Base-by-base conservation (phyloP, 2,797 vertebrate genomes). In the Nannoperca australis region DNA sequence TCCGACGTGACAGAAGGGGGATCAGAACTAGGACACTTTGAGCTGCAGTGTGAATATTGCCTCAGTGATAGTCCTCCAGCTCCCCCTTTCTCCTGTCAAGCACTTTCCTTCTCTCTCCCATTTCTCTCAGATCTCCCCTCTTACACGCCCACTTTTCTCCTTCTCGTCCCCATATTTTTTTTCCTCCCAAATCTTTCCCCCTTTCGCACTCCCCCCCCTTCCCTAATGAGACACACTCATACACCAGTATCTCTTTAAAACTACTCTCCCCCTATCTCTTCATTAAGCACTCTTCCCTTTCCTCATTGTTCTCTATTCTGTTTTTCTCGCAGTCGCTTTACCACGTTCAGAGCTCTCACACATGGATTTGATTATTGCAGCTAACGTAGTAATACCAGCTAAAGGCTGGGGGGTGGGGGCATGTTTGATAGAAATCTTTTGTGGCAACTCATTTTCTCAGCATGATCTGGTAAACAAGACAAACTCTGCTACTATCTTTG, bases 301-400 rank as follows among this genome's bases (percentile, higher is more conserved):
- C 42, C 74, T 79, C 78, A 70, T 82, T 88, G 78, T 88, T 75
- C 79, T 82, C 78, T 38, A 63, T 85, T 47, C 66, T 83, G 61
- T 82, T 84, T 83, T 78, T 51, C 79, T 67, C 50, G 40, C 59
- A 58, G 27, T 71, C 78, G 79, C 72, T 79, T 86, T 79, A 47
- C 71, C 65, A 83, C 49, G 80, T 70, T 83, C 75, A 77, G 77
- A 84, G 77, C 80, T 81, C 70, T 71, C 77, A 84, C 93, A 94
- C 93, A 88, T 95, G 93, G 89, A 84, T 86, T 88, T 90, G 83
- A 91, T 95, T 92, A 92, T 79, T 78, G 85, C 70, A 73, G 85
- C 90, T 88, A 94, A 92, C 83, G 75, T 89, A 82, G 79, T 88
- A 82, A 81, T 92, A 76, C 73, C 87, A 61, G 73, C 85, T 69